phyloP scores from a whole-genome alignment of 2,113 vertebrate species.

The Equus przewalskii region DNA sequence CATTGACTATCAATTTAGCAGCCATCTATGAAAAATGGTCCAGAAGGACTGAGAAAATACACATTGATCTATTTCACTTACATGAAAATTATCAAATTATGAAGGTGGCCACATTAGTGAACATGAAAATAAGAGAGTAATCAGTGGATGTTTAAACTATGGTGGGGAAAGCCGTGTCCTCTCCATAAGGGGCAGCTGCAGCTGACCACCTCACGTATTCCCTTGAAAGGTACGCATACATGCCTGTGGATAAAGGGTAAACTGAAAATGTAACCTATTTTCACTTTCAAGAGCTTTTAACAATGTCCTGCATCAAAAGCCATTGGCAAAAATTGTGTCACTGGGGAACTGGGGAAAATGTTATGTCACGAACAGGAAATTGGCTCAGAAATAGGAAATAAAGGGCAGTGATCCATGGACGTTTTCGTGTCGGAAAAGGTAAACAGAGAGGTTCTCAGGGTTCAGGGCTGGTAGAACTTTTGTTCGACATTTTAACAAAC shows the following conservation, averaged over 20 bases:
- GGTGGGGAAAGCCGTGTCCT: background rate
- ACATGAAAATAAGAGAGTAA: background rate
- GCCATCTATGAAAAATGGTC: background rate
- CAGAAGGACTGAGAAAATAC: background rate
- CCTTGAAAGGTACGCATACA: background rate
- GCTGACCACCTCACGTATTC: background rate
- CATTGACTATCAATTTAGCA: background rate
- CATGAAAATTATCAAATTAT: background rate
- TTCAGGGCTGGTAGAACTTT: background rate
- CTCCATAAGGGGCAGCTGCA: background rate
- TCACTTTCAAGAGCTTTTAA: constrained; percentile 10
- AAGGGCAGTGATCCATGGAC: constrained; percentile 3
- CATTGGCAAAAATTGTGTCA: background rate
- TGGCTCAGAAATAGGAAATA: constrained; percentile 52
- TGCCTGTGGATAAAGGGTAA: background rate
- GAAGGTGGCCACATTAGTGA: background rate
- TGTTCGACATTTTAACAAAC: constrained; percentile 37
- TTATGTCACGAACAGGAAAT: constrained; percentile 49
- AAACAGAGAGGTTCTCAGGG: constrained; percentile 46
- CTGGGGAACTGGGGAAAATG: background rate
- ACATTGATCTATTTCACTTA: background rate
- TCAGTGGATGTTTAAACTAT: background rate
- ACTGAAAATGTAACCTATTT: background rate
- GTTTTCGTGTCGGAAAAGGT: constrained; percentile 57
- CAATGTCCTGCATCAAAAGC: background rate